Evolutionary conservation across 2,113 vertebrate species (phyloP), one percentile per base, ranked within the genome.

Genomic region (Polypterus bichir): DNA sequence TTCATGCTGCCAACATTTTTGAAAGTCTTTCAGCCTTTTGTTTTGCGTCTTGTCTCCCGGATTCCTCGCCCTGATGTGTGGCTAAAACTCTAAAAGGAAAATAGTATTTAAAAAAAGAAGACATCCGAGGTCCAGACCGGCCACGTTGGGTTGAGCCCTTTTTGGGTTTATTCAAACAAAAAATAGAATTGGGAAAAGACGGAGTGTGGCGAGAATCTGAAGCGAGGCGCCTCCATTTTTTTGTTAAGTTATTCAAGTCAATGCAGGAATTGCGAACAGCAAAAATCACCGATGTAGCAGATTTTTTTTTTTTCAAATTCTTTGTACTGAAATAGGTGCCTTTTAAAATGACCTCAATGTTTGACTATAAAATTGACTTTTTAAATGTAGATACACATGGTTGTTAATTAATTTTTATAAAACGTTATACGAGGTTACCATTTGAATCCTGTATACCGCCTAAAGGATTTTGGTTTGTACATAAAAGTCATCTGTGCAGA

Each of bases 341-440:
- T 97, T 93, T 87, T 82, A 85, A 85, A 87, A 94, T 91, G 83
- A 93, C 92, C 91, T 97, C 89, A 91, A 61, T 86, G 85, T 75
- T 85, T 69, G 70, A 74, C 69, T 66, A 69, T 74, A 72, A 78
- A 78, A 63, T 74, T 76, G 75, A 76, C 82, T 87, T 83, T 27
- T 86, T 88, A 88, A 85, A 86, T 83, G 88, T 85, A 85, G 74
- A 83, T 83, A 75, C 47, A 70, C 69, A 77, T 78, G 79, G 69
- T 74, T 66, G 44, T 69, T n/a, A 66, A 64, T 9, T 27, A 4
- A 48, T 60, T 47, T 59, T 54, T 49, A 49, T 64, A 55, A 51
- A 7, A 51, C 2, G 51, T 52, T 52, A 52, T 52, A 3, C 10
- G 51, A 52, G 51, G 3, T 52, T 8, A 52, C 51, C 7, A 62